Conservation (phyloP, 2,113 vertebrate species). For the Miniopterus natalensis region DNA sequence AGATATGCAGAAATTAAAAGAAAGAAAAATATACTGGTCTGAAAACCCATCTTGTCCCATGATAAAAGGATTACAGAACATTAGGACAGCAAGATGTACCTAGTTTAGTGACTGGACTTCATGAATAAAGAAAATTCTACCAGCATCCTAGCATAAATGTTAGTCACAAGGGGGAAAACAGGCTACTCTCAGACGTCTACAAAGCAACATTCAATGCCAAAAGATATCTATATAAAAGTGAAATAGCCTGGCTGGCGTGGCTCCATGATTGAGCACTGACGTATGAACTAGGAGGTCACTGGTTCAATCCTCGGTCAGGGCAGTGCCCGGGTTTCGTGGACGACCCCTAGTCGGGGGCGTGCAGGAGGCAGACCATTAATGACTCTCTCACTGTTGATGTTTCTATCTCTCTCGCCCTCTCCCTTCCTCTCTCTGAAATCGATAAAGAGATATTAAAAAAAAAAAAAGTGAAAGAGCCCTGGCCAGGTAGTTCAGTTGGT, state of each 20-base stretch:
- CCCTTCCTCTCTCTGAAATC: background rate
- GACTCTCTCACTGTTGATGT: background rate
- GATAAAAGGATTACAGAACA: background rate
- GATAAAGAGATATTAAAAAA: background rate
- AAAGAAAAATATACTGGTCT: background rate
- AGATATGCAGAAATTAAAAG: background rate
- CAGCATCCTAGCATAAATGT: background rate
- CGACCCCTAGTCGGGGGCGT: background rate
- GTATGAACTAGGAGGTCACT: background rate
- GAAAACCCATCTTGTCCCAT: background rate
- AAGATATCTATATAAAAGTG: background rate
- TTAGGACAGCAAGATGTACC: background rate
- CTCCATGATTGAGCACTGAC: background rate
- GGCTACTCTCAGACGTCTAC: background rate
- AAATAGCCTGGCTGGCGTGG: background rate
- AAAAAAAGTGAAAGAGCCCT: background rate
- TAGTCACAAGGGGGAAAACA: background rate
- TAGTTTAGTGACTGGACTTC: background rate
- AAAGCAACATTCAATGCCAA: background rate
- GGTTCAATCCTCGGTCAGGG: background rate
- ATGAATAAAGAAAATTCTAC: background rate
- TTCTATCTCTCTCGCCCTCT: background rate
- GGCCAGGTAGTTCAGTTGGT: too few species aligned
- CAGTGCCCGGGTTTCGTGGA: background rate
- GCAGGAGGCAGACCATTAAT: background rate